Evolutionary conservation across 92 coral and sea anemone genomes (phyloP), one percentile per base, ranked within the genome.

Genomic region (Palythoa heliodiscus): DNA sequence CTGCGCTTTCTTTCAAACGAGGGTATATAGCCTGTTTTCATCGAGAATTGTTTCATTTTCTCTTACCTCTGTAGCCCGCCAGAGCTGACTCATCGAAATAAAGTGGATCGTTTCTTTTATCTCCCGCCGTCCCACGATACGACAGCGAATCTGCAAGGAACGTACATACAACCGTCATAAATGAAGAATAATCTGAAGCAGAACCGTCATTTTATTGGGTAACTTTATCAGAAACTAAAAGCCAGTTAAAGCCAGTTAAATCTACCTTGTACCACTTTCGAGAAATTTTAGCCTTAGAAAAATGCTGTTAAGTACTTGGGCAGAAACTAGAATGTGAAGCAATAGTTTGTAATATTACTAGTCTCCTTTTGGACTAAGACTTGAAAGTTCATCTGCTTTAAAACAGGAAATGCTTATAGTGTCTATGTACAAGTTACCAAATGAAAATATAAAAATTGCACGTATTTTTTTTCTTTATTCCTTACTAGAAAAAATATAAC

Each of bases 51-150:
- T 9, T 63, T 69, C 48, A 24, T 25, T 8, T 25, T 69, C 37
- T 2, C 84, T 52, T 47, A 80, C 84, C 84, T 80, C 84, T 47
- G 61, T 80, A 80, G 0, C 74, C 84, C 1, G 73, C 84, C 7
- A 80, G 39, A 39, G 84, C 84, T 47, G 84, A 66, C 11, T 80
- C 84, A 22, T 80, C 84, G 17, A 80, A 80, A 73, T 80, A 80
- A 3, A 80, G 73, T 14, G 84, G 84, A 48, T 80, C 84, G n/a
- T 66, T 80, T 24, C 84, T 47, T 19, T 80, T 80, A 52, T 80
- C 84, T 23, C 58, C 74, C 0, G 73, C 15, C 73, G 74, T 67
- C 11, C 73, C 84, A 19, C 84, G 84, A 80, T 80, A 80, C 47
- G 84, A 80, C 74, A 80, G 23, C 40, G 84, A 80, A 67, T 80